Conservation (phyloP, 2,888 invertebrate genomes). For the Epinotia demarniana region DNA sequence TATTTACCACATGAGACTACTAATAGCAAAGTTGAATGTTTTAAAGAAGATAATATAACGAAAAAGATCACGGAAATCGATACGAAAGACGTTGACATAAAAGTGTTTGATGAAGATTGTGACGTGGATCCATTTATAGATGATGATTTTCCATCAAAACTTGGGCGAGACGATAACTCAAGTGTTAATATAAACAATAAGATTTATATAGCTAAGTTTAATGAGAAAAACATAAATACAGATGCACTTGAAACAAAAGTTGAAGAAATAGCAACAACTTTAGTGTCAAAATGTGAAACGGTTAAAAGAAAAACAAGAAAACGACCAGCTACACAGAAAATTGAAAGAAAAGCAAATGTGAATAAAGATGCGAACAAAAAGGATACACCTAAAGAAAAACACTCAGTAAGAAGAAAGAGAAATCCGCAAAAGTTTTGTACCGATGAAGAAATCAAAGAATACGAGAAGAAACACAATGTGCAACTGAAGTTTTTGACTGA, state of each 20-base stretch:
- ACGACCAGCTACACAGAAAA: constrained; percentile 4
- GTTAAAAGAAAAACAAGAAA: background rate
- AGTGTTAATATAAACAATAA: background rate
- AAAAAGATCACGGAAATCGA: background rate
- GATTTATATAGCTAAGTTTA: background rate
- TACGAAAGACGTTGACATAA: background rate
- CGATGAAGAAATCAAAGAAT: constrained; percentile 23
- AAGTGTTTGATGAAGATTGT: constrained; percentile 9
- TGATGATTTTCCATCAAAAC: background rate
- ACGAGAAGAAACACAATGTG: constrained; percentile 27
- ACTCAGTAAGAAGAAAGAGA: constrained; percentile 2
- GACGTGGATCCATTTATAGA: background rate
- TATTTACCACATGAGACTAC: background rate
- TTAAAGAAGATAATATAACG: background rate
- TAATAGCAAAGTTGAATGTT: background rate
- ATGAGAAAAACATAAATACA: background rate
- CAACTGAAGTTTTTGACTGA: constrained; percentile 19
- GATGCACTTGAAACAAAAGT: background rate
- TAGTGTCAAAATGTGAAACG: background rate
- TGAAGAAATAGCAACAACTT: background rate
- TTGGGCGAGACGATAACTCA: background rate
- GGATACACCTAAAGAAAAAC: background rate
- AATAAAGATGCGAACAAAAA: background rate
- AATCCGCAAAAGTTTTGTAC: constrained; percentile 5
- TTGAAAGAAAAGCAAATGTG: background rate